A percentile compares a stretch with the other conserved stretches of the same genome.
phyloP scores from a whole-genome alignment of 2,113 vertebrate genomes.

The Empidonax alnorum region DNA sequence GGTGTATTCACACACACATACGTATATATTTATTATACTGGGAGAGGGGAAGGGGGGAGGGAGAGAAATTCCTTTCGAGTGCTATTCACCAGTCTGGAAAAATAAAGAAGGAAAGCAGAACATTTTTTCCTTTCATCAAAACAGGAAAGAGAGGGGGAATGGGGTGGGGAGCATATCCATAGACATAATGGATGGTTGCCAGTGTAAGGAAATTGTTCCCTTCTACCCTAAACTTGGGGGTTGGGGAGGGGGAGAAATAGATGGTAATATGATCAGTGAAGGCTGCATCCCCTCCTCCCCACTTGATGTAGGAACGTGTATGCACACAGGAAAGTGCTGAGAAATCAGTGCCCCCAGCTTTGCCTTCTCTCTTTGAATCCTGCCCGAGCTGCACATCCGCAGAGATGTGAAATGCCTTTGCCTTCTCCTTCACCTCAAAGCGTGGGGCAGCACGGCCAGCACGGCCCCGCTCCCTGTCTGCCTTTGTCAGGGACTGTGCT shows the following conservation, averaged over 20 bases:
- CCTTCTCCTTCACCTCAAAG: neutral
- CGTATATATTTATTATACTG: slow-evolving; percentile 45
- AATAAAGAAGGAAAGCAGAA: slow-evolving; percentile 84
- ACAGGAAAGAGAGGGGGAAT: slow-evolving; percentile 77
- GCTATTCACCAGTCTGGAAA: slow-evolving; percentile 81
- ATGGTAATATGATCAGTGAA: neutral
- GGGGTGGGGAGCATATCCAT: slow-evolving; percentile 46
- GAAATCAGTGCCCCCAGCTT: neutral
- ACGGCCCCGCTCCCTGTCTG: neutral
- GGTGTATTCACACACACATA: slow-evolving; percentile 26
- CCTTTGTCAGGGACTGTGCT: neutral
- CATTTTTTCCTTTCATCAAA: slow-evolving; percentile 83
- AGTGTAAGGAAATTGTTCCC: slow-evolving; percentile 53
- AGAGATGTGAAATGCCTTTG: neutral
- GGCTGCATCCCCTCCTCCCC: slow-evolving; percentile 18
- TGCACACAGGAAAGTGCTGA: neutral
- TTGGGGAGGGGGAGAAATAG: neutral
- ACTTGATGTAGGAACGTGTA: neutral
- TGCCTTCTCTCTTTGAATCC: neutral
- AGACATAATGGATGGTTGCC: slow-evolving; percentile 60
- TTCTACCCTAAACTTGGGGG: slow-evolving; percentile 39
- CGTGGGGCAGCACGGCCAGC: fast-evolving
- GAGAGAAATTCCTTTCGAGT: slow-evolving; percentile 75
- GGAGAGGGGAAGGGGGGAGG: slow-evolving; percentile 62
- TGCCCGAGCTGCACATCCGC: neutral